These are phyloP conservation scores for Malacosoma neustria DNA, from an alignment of 2,888 invertebrate genomes.

Conservation along the genomic window DNA sequence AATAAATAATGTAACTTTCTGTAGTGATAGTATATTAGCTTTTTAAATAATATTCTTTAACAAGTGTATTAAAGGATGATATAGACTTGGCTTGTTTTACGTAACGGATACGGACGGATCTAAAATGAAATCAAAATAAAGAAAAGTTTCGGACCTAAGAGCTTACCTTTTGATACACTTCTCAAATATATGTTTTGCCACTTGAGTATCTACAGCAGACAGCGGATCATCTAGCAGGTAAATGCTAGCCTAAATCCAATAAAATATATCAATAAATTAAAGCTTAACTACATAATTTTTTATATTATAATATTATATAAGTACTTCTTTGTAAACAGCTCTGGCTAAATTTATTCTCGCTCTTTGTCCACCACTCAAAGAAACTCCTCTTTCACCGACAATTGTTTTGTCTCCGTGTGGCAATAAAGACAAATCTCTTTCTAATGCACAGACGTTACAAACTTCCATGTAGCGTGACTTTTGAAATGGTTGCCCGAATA, in stretches of 20 bases:
- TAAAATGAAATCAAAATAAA: no score
- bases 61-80: no score
- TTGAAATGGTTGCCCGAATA: conserved; percentile 86
- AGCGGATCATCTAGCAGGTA: conserved; percentile 85
- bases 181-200: conserved; percentile 81
- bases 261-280: no score
- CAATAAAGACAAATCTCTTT: conserved; percentile 82
- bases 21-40: no score
- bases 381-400: conserved; percentile 89
- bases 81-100: no score
- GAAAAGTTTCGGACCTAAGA: background rate
- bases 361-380: conserved; percentile 88
- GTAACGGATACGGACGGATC: no score
- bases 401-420: conserved; percentile 88
- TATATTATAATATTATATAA: no score
- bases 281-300: no score
- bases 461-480: conserved; percentile 77
- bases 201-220: conserved; percentile 83
- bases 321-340: conserved; percentile 77
- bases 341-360: conserved; percentile 78
- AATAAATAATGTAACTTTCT: no score
- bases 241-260: conserved; percentile 77
- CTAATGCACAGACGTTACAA: conserved; percentile 81
- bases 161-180: conserved; percentile 74
- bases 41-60: no score